Evolutionary conservation across 2,113 vertebrate species (phyloP), one percentile per base, ranked within the genome.

Genomic region (Pelvicachromis taeniatus): DNA sequence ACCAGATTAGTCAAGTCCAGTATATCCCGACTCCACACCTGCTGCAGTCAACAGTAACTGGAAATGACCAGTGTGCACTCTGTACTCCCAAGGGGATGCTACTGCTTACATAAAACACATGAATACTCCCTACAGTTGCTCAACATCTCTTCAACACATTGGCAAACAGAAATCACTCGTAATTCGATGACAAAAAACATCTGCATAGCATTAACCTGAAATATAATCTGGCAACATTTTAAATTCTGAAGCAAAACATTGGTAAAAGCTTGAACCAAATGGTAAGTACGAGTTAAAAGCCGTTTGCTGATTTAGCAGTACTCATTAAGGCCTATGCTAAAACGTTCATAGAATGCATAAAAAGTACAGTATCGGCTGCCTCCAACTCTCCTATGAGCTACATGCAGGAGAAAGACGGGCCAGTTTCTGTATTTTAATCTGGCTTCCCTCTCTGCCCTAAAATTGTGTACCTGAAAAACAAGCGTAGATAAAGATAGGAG

Each of bases 141-240:
- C 8, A 8, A 82, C 59, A 75, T 80, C 61, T 70, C 77, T 80
- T 83, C 52, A 53, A 86, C 77, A 84, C 35, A 53, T 77, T 14
- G 73, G 59, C 87, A 83, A 85, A 89, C 70, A 86, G 17, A 89
- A 88, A 59, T 75, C 54, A 58, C 85, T 59, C 52, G 73, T 65
- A 90, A 81, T 88, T 90, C 50, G 85, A 75, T 77, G 85, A 92
- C 85, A 88, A 86, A 75, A 89, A 58, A 88, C 70, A 84, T 89
- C 92, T 94, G 94, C 91, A 94, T 94, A 94, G 94, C 89, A 82
- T 92, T 89, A 83, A 88, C 93, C 87, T 93, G 91, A 89, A 90
- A 92, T 83, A 85, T 84, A 85, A 84, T 93, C 78, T 83, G 89
- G 79, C 65, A 84, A 82, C 68, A 35, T 89, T 84, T 88, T 86